These are phyloP conservation scores for Thunnus albacares DNA, from an alignment of 2,797 vertebrate genomes.

Conservation along the genomic window DNA sequence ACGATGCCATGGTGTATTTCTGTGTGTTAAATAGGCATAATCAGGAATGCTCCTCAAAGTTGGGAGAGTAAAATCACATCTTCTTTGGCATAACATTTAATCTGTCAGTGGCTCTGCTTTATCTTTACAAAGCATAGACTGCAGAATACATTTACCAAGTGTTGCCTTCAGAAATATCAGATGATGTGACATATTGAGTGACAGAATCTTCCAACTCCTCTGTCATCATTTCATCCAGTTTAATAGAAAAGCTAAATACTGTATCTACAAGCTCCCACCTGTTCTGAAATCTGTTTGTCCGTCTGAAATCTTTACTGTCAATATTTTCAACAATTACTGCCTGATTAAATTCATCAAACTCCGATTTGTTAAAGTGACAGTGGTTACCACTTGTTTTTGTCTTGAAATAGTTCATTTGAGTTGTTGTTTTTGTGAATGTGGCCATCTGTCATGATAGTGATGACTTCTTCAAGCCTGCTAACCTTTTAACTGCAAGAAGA, in stretches of 20 bases:
- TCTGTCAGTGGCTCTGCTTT: conserved; percentile 26
- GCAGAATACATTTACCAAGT: not conserved
- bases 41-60: not conserved
- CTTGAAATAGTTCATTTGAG: conserved; percentile 1
- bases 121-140: conserved; percentile 21
- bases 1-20: not conserved
- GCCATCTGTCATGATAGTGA: not conserved
- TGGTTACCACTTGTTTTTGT: not conserved
- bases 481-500: conserved; percentile 14
- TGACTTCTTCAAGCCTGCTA: conserved; percentile 4
- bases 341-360: conserved; percentile 5
- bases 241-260: conserved; percentile 21
- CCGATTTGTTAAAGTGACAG: not conserved
- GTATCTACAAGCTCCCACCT: conserved; percentile 1
- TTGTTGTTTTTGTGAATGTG: not conserved
- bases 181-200: conserved; percentile 38
- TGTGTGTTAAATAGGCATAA: not conserved
- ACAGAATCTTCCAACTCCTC: conserved; percentile 12
- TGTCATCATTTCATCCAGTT: conserved; percentile 9
- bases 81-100: conserved; percentile 22
- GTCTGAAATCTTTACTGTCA: conserved; percentile 12
- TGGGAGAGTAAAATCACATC: conserved; percentile 21
- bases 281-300: conserved; percentile 17
- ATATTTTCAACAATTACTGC: conserved; percentile 17
- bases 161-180: conserved; percentile 38